Base-by-base conservation (phyloP, 2,797 vertebrate species). In the Gila robusta region DNA sequence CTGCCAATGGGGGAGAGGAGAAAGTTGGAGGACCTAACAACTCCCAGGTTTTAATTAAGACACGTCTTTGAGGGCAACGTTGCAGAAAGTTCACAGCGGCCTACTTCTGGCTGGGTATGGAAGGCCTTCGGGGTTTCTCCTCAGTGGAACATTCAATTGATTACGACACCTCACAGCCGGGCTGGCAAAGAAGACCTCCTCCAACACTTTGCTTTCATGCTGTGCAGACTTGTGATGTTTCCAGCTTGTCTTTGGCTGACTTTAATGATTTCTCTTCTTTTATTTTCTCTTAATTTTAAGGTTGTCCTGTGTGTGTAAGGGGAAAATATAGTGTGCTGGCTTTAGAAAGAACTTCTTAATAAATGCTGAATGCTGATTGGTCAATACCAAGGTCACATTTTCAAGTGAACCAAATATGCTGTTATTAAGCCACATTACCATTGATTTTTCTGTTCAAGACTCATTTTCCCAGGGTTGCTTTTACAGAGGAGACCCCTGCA, bases 111-210 rank as follows among this genome's bases (percentile, higher is more conserved):
- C 83, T 26, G 32, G 85, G 74, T 79, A 73, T n/a, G 35, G 21
- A 81, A 23, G 66, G 83, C 41, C 79, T 84, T 84, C 44, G 1
- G 66, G 85, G 80, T 83, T 81, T 88, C 85, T 87, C 67, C 88
- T 87, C 54, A 79, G 71, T 1, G 74, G 81, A 87, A 88, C 64
- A 52, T 83, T 87, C 67, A 47, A 87, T 83, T 87, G 88, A 87
- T 87, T 89, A 59, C 32, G 77, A 90, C 70, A 82, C 64, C 72
- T 86, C 82, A 70, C 82, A 74, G 83, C 80, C 44, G 70, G 59
- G 73, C 35, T 76, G 26, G 80, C 85, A 71, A 86, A 88, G 80
- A 74, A 88, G 87, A 85, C 91, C 87, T 90, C 91, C 90, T 92
- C 86, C 87, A 89, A 72, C 86, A 86, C 82, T 70, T 88, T 91